Evolutionary conservation across 2,113 vertebrate genomes (phyloP).

Genomic region (Nanorana parkeri): DNA sequence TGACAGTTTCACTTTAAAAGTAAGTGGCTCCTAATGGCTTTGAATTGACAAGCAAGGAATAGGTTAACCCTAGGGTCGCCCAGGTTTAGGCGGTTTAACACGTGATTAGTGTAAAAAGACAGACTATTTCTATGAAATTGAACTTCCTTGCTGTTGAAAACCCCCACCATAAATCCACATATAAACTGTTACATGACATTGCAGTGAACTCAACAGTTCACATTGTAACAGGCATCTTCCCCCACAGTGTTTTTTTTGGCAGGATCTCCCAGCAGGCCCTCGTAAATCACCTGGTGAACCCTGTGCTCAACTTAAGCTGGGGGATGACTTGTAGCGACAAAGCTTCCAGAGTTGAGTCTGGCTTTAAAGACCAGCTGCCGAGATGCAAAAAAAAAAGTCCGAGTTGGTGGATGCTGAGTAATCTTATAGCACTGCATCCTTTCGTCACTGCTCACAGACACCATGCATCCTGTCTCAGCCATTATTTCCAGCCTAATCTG

Average conservation of each 20-base stretch:
- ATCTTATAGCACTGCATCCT: background rate
- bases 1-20: background rate
- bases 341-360: conserved; percentile 78
- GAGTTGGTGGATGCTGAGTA: background rate
- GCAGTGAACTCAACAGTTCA: conserved; percentile 82
- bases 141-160: conserved; percentile 57
- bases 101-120: conserved; percentile 58
- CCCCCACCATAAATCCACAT: conserved; percentile 59
- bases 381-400: background rate
- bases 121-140: conserved; percentile 44
- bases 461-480: no score
- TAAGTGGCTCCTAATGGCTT: background rate
- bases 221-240: conserved; percentile 84
- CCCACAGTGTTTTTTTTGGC: conserved; percentile 89
- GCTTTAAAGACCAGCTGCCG: conserved; percentile 71
- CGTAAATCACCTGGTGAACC: conserved; percentile 92
- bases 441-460: background rate
- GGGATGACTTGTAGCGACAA: conserved; percentile 73
- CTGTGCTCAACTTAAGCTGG: conserved; percentile 74
- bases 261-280: conserved; percentile 77
- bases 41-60: background rate
- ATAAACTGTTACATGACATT: conserved; percentile 77
- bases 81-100: conserved; percentile 19
- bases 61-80: conserved; percentile 19
- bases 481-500: no score